Evolutionary conservation across 2,888 invertebrate species (phyloP).

Genomic region (Eudemis profundana): DNA sequence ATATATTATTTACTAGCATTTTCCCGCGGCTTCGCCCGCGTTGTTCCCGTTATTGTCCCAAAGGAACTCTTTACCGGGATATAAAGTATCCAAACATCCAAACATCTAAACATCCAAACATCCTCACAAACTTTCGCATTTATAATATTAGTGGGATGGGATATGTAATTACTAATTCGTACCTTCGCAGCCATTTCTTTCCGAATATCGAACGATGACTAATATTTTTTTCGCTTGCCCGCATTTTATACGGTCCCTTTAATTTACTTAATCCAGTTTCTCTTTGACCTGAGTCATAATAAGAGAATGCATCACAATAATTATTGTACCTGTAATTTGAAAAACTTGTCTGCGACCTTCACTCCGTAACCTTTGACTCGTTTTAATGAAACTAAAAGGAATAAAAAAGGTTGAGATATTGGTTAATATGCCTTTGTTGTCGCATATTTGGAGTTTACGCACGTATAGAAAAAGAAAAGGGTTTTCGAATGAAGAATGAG

Average conservation of each 20-base stretch:
- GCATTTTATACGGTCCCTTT: constrained; percentile 30
- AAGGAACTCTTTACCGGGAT: no score
- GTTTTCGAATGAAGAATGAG: constrained; percentile 9
- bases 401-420: constrained; percentile 1
- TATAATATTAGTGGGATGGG: background rate
- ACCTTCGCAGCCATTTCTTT: constrained; percentile 38
- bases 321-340: constrained; percentile 35
- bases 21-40: no score
- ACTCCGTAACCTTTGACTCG: constrained; percentile 40
- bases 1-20: no score
- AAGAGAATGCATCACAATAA: constrained; percentile 38
- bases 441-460: background rate
- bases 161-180: background rate
- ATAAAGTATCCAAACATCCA: no score
- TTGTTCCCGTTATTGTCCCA: no score
- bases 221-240: background rate
- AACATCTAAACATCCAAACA: no score
- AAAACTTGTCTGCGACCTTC: constrained; percentile 30
- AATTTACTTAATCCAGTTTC: constrained; percentile 36
- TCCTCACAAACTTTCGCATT: no score
- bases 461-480: constrained; percentile 1
- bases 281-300: constrained; percentile 32
- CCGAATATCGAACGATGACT: constrained; percentile 21
- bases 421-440: no score
- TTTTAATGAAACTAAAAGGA: constrained; percentile 4